Conservation (phyloP, 2,888 invertebrate genomes). For the Drosophila diplacantha region DNA sequence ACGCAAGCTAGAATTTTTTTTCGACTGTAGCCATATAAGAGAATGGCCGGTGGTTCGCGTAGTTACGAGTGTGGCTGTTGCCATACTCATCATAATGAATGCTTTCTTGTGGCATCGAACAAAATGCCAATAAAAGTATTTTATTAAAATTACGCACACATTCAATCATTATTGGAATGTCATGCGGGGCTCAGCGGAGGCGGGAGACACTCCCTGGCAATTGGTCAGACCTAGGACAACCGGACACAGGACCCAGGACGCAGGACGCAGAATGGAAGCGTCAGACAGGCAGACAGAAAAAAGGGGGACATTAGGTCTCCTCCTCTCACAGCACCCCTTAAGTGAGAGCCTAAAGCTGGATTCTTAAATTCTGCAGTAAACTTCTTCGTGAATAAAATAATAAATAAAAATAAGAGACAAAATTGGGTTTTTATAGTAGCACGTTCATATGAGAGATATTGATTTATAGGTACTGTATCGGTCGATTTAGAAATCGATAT, state of each 20-base stretch:
- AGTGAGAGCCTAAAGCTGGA: not conserved
- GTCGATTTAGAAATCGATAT: too few species aligned
- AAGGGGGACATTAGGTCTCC: not conserved
- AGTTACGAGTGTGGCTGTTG: conserved; percentile 11
- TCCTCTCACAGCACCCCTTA: not conserved
- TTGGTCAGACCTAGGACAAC: conserved; percentile 12
- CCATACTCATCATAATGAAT: conserved; percentile 40
- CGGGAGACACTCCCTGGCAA: conserved; percentile 27
- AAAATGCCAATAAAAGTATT: conserved; percentile 72
- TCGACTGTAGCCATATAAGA: conserved; percentile 5
- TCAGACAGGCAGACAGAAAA: not conserved
- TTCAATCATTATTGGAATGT: conserved; percentile 73
- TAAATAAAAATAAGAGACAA: too few species aligned
- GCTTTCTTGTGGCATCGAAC: conserved; percentile 49
- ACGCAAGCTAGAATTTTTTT: not conserved
- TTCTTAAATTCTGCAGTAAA: not conserved
- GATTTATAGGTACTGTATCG: too few species aligned
- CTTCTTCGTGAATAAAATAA: not conserved
- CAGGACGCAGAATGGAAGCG: not conserved
- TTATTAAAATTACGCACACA: conserved; percentile 72
- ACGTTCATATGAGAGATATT: too few species aligned
- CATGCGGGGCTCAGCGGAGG: conserved; percentile 45
- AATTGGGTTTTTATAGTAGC: not conserved
- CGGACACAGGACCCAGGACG: not conserved
- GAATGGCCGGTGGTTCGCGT: conserved; percentile 5